These are phyloP conservation scores for Montipora capitata DNA, from an alignment of 92 coral and sea anemone species.

Conservation along the genomic window DNA sequence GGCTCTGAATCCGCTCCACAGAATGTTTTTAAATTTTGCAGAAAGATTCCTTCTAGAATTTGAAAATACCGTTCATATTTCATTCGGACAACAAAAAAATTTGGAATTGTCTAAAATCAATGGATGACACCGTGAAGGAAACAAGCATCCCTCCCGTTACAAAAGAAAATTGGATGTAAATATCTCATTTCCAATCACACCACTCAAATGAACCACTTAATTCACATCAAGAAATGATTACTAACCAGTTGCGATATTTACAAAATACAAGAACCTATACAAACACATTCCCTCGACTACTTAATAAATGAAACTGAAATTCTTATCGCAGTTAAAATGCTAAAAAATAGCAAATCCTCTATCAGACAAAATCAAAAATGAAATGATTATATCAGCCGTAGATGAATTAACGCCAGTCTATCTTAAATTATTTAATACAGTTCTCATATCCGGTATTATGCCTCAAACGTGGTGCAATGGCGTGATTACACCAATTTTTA, in stretches of 20 bases:
- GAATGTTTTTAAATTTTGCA: too few relatives aligned
- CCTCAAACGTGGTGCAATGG: slow-evolving; percentile 28
- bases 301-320: slow-evolving; percentile 1
- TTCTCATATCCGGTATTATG: background rate
- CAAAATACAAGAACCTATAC: background rate
- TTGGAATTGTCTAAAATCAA: slow-evolving; percentile 5
- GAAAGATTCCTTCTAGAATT: background rate
- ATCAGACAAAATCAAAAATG: slow-evolving; percentile 2
- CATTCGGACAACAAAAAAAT: background rate
- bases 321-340: background rate
- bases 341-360: slow-evolving; percentile 17
- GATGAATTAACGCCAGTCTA: background rate
- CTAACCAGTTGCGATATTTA: background rate
- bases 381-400: background rate
- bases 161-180: background rate
- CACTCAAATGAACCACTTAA: background rate
- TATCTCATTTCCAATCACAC: background rate
- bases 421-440: slow-evolving; percentile 18
- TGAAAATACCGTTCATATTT: background rate
- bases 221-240: background rate
- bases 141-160: background rate
- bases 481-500: slow-evolving; percentile 3
- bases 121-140: background rate
- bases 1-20: too few relatives aligned
- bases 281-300: background rate